Evolutionary conservation across 1,140 invertebrate species (phyloP), one percentile per base, ranked within the genome.

Genomic region (Drosophila chauvacae): DNA sequence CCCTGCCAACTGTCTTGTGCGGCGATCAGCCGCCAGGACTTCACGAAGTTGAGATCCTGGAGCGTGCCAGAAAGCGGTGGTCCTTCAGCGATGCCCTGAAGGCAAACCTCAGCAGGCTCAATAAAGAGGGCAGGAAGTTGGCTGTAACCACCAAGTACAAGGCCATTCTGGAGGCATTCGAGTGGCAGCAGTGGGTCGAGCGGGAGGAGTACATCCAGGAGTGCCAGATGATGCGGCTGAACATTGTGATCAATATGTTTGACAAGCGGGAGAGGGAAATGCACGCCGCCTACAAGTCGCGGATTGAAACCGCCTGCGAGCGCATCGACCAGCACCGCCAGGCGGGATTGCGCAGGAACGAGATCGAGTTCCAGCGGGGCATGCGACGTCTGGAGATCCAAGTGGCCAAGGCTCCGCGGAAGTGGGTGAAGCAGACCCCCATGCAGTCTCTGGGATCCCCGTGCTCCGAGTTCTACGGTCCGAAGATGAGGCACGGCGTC

Each of bases 171-270:
- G 79, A 92, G 50, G 92, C 92, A 14, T 90, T 93, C 10, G 92
- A 93, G 60, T 93, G 92, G 92, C 90, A 93, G 64, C 65, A 88
- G 3, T 92, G 91, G 87, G 65, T 93, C 11, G 80, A 91, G 20
- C 77, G 92, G 3, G 92, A 93, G 57, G 91, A 92, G 93, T 94
- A 95, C 79, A 95, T 95, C 70, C 93, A 95, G 80, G 93, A 93
- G 41, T 93, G 95, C 63, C 94, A 95, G 80, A 93, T 95, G 74
- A 77, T 94, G 56, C 92, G 94, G 16, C 82, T 95, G 58, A 90
- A 94, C 63, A 86, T 95, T n/a, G 92, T 94, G 6, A 91, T 94
- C 45, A 90, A 94, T 30, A 91, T 93, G 81, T 91, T 93, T 23
- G 80, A 91, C 47, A 83, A 85, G 41, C 69, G 92, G 6, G 92